These are phyloP conservation scores for Rhodeus uyekii DNA, from an alignment of 2,797 vertebrate species.

Conservation along the genomic window DNA sequence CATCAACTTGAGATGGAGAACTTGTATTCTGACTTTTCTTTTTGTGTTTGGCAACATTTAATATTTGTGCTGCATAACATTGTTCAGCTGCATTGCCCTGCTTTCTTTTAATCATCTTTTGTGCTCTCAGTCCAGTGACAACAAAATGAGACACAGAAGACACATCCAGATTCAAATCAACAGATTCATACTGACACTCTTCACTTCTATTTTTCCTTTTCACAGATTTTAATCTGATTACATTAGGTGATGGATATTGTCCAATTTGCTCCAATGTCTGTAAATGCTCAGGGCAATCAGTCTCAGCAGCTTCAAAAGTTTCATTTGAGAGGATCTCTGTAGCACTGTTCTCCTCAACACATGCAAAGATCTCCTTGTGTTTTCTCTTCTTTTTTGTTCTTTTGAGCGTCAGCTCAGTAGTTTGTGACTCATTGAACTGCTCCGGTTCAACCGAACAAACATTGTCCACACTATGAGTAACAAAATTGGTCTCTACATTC, in stretches of 20 bases:
- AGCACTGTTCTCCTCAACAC: conserved; percentile 51
- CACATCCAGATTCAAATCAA: background rate
- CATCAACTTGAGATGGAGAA: background rate
- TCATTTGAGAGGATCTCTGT: background rate
- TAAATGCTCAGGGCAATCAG: background rate
- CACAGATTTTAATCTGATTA: background rate
- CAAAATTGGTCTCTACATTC: too few species aligned
- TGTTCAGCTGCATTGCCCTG: background rate
- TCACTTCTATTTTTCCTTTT: conserved; percentile 44
- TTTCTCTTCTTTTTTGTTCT: background rate
- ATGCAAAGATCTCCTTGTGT: background rate
- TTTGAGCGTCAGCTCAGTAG: background rate
- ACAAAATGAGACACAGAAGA: background rate
- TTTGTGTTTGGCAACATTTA: background rate
- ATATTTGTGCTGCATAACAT: background rate
- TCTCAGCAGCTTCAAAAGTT: background rate
- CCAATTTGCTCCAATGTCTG: background rate
- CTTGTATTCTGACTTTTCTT: background rate
- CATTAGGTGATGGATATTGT: background rate
- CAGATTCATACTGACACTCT: background rate
- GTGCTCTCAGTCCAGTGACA: background rate
- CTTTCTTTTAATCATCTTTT: background rate
- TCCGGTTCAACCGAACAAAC: too few species aligned
- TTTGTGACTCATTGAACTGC: background rate
- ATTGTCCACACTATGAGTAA: too few species aligned